Evolutionary conservation across 2,888 invertebrate genomes (phyloP), one percentile per base, ranked within the genome.

Genomic region (Epiblema foenella): DNA sequence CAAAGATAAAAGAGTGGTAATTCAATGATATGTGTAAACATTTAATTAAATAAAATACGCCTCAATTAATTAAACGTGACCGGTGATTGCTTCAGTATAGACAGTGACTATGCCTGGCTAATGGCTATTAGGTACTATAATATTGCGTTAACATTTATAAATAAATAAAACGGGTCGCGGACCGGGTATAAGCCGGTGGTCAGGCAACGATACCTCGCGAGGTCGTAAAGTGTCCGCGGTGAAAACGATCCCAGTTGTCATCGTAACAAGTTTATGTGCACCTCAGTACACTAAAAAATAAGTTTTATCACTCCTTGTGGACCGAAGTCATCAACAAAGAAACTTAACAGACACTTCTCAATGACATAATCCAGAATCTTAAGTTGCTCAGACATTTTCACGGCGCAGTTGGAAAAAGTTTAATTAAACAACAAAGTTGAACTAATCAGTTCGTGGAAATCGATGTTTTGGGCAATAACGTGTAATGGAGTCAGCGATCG

Each of bases 241-340:
- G 85, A 85, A 89, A 87, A 88, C 86, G 87, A 89, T 87, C 81
- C 84, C 77, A 78, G 82, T 83, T 89, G 90, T 90, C 90, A 90
- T 89, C 90, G 84, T 78, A 81, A 77, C 77, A 81, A 82, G 82
- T 89, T 89, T 90, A 89, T 87, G 81, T 76, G 76, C 80, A 73
- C 78, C 83, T 79, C 81, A 75, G 76, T 74, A 77, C 80, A 80
- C 79, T 86, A 85, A 86, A 87, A 86, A 83, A 81, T 78, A 79
- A 77, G 81, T 82, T 89, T 89, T 87, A 87, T 82, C 82, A 79
- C 83, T 51, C 42, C 20, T 39, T 24, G 52, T 52, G 20, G 18
- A 52, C 39, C 56, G 57, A 15, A 57, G 56, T 42, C 52, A 65
- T 60, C 58, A 65, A 69, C 64, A 69, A 69, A 67, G 51, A 49